phyloP scores from a whole-genome alignment of 2,797 vertebrate genomes.

The Syngnathus acus region DNA sequence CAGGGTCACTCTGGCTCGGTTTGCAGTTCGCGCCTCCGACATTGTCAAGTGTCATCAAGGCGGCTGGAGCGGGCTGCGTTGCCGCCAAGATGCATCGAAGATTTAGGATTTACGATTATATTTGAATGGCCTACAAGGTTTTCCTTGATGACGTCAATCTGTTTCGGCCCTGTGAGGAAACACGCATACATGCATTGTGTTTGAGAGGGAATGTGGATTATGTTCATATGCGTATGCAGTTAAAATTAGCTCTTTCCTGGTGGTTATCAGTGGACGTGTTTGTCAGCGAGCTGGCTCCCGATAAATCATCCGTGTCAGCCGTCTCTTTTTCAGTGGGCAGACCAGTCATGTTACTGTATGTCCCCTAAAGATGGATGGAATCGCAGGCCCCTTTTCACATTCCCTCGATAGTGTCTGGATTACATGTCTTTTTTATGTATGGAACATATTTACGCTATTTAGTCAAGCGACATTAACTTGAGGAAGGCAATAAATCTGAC shows the following conservation, averaged over 20 bases:
- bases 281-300: slow-evolving; percentile 37
- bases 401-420: neutral
- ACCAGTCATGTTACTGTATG: neutral
- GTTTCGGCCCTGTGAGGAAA: neutral
- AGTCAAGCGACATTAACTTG: neutral
- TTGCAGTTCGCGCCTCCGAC: slow-evolving; percentile 34
- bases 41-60: slow-evolving; percentile 27
- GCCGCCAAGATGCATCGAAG: neutral
- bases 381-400: neutral
- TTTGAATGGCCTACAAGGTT: neutral
- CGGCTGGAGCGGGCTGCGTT: slow-evolving; percentile 10
- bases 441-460: neutral
- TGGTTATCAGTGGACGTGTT: slow-evolving; percentile 45
- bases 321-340: slow-evolving; percentile 29
- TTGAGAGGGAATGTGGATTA: slow-evolving; percentile 2
- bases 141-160: neutral
- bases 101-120: slow-evolving; percentile 1
- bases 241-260: slow-evolving; percentile 7
- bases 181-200: neutral
- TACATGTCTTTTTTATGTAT: neutral
- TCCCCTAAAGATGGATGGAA: neutral
- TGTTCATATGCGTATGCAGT: neutral
- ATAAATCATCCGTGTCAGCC: slow-evolving; percentile 47
- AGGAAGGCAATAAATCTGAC: neutral
- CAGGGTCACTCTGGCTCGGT: slow-evolving; percentile 31